phyloP scores from a whole-genome alignment of 2,888 invertebrate genomes.

The Diarsia dahlii region DNA sequence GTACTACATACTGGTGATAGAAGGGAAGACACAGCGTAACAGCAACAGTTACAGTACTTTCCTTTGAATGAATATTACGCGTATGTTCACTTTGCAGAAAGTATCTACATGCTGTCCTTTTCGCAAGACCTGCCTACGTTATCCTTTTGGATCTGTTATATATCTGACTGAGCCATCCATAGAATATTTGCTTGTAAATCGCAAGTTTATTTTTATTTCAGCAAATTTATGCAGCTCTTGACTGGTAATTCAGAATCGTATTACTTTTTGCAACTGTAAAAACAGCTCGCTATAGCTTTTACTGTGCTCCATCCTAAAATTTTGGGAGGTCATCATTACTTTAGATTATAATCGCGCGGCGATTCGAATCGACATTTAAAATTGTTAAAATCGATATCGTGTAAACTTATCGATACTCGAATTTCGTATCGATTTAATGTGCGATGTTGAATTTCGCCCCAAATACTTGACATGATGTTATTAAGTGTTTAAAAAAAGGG shows the following conservation, averaged over 20 bases:
- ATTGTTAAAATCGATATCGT: slow-evolving; percentile 69
- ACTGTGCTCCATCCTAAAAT: slow-evolving; percentile 42
- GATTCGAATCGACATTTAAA: slow-evolving; percentile 74
- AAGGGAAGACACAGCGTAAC: no score
- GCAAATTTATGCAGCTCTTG: background rate
- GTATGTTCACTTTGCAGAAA: background rate
- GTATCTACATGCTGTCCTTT: background rate
- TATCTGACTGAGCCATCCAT: background rate
- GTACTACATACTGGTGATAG: no score
- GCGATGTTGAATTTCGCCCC: slow-evolving; percentile 51
- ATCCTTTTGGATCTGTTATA: background rate
- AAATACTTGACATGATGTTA: slow-evolving; percentile 52
- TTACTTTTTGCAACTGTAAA: background rate
- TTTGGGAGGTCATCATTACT: slow-evolving; percentile 76
- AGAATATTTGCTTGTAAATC: background rate
- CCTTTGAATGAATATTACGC: background rate
- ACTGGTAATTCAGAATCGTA: no score
- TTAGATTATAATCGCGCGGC: slow-evolving; percentile 76
- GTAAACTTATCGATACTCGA: slow-evolving; percentile 54
- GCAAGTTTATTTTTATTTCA: background rate
- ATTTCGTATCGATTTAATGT: slow-evolving; percentile 59
- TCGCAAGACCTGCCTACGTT: background rate
- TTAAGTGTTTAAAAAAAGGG: slow-evolving; percentile 50
- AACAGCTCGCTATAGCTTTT: slow-evolving; percentile 10
- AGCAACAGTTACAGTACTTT: no score